Conservation (phyloP, 2,797 vertebrate genomes). For the Gobio occitaniae region DNA sequence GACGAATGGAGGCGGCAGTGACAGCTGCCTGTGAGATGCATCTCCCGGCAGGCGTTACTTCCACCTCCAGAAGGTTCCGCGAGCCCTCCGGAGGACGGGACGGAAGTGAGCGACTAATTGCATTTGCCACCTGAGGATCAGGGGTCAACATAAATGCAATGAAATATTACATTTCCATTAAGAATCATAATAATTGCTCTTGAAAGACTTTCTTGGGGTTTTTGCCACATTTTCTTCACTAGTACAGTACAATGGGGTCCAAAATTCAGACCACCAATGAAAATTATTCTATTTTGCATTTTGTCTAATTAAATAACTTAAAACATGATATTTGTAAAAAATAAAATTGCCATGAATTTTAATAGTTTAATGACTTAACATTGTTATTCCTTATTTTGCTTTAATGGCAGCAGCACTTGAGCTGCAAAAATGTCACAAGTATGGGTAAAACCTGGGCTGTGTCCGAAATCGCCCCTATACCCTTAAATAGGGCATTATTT, state of each 20-base stretch:
- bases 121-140: constrained; percentile 88
- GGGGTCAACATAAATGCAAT: neutral
- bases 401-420: neutral
- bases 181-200: neutral
- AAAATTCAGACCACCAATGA: neutral
- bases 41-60: constrained; percentile 93
- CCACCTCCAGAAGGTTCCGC: constrained; percentile 92
- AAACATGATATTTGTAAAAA: neutral
- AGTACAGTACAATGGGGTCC: neutral
- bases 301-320: too few species aligned
- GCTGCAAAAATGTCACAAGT: neutral
- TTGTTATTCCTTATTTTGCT: neutral
- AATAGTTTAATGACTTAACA: neutral
- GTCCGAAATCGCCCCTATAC: neutral
- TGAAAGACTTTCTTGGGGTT: neutral
- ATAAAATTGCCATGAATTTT: neutral
- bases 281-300: neutral
- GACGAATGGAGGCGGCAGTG: constrained; percentile 96
- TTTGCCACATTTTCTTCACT: neutral
- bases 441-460: neutral
- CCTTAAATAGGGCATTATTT: too few species aligned
- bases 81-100: constrained; percentile 89
- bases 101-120: constrained; percentile 95
- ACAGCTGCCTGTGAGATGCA: constrained; percentile 96
- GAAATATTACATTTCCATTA: neutral